Base-by-base conservation (phyloP, 1,140 invertebrate genomes). In the Sinella curviseta region DNA sequence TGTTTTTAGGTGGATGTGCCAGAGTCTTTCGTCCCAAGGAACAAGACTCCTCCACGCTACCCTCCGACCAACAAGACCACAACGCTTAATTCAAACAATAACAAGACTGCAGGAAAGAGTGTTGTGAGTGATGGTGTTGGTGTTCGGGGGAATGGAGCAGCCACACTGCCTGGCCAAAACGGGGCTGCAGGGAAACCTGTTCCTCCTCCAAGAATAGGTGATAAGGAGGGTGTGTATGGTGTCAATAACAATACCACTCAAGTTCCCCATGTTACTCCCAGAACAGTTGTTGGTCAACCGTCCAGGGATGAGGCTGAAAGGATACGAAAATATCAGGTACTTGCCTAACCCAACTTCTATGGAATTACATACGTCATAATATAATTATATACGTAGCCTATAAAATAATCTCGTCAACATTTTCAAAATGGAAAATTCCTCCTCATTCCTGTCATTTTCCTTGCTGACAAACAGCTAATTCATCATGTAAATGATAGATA, bases 1-100 rank as follows among this genome's bases (percentile, higher is more conserved):
- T n/a, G n/a, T n/a, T n/a, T n/a, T n/a, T n/a, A n/a, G n/a, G n/a
- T 99, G 85, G 97, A 99, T 88, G 96, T 97, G 81, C 97, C 97
- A 85, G 96, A 97, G 86, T 93, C 92, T 85, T 98, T 99, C 89
- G 92, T 97, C 83, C 94, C 91, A 82, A 90, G 92, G 86, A 94
- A 94, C 88, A 98, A 95, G 90, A 97, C 92, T 80, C 95, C 93
- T 82, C 97, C 94, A 82, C 91, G 95, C 86, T 98, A 96, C 90
- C 94, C 94, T 75, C 93, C 93, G 34, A 93, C 91, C 24, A 91
- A 92, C 60, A 83, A 83, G 54, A 33, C 80, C 79, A 74, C 60
- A 14, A 36, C 74, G 34, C 34, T 65, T 78, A 82, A 79, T 82
- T 84, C 80, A 84, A 85, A 82, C 60, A 85, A 82, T 70, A 86